Conservation (phyloP, 1,140 invertebrate species). For the Holcopasites calliopsidis region DNA sequence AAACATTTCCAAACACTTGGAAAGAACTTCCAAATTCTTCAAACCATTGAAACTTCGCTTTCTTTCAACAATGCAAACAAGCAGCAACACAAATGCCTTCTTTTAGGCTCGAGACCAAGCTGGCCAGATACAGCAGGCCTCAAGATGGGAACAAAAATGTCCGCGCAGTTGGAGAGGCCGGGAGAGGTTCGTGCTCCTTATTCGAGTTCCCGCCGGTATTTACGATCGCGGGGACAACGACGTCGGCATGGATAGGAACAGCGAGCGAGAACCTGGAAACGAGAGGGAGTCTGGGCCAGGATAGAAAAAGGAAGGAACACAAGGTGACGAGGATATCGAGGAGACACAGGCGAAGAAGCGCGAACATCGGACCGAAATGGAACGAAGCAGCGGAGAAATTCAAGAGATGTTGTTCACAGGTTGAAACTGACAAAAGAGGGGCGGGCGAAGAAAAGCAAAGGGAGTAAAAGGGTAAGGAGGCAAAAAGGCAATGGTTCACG, state of each 20-base stretch:
- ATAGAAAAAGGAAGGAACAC: background rate
- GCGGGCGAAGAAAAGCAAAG: background rate
- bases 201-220: conserved; percentile 57
- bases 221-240: conserved; percentile 53
- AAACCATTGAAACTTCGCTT: too few species aligned
- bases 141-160: conserved; percentile 47
- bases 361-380: background rate
- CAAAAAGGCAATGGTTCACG: conserved; percentile 15
- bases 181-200: conserved; percentile 55
- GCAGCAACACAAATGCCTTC: too few species aligned
- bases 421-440: background rate
- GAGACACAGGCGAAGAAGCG: conserved; percentile 7
- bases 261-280: background rate
- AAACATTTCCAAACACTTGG: too few species aligned
- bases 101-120: too few species aligned
- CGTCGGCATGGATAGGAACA: background rate
- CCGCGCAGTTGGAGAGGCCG: conserved; percentile 21
- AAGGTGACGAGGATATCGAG: conserved; percentile 43
- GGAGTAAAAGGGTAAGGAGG: background rate
- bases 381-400: background rate
- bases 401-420: conserved; percentile 18
- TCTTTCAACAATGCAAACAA: too few species aligned
- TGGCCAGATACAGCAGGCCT: too few species aligned
- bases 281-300: background rate
- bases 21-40: too few species aligned